Percentiles rank a stretch among this genome's conserved stretches.
Conservation (phyloP, 35 echinoderm and acorn worm species). For the Stichopus chloronotus region DNA sequence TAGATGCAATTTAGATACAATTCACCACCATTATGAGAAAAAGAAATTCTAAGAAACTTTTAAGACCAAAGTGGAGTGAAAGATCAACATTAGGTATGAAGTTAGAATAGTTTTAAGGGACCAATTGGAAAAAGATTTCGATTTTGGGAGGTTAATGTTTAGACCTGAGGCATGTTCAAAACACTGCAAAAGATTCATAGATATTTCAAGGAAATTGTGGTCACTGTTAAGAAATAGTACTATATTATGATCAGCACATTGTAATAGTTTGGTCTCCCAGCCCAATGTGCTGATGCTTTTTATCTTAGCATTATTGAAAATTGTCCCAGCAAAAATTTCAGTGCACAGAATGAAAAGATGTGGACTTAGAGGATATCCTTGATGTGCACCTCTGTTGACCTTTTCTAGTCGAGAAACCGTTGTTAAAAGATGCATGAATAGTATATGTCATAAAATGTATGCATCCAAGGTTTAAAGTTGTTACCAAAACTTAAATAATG, state of each 20-base stretch:
- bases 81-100: too few species aligned
- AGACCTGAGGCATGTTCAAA: neutral
- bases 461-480: slow-evolving; percentile 3
- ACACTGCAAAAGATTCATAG: neutral
- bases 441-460: neutral
- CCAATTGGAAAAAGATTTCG: too few species aligned
- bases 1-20: too few species aligned
- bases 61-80: too few species aligned
- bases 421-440: neutral
- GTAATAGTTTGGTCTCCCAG: too few species aligned
- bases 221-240: slow-evolving; percentile 2
- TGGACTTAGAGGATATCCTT: neutral
- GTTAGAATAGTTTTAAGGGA: too few species aligned
- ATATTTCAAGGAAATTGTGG: neutral
- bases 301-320: neutral
- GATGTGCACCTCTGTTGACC: neutral
- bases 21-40: too few species aligned
- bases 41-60: too few species aligned
- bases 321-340: too few species aligned
- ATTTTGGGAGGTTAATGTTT: neutral
- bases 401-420: neutral
- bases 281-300: too few species aligned
- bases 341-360: neutral
- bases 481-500: neutral
- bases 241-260: neutral